A percentile compares a stretch with the other conserved stretches of the same genome.
Conservation (phyloP, 2,113 vertebrate genomes). For the Callopanchax toddi region DNA sequence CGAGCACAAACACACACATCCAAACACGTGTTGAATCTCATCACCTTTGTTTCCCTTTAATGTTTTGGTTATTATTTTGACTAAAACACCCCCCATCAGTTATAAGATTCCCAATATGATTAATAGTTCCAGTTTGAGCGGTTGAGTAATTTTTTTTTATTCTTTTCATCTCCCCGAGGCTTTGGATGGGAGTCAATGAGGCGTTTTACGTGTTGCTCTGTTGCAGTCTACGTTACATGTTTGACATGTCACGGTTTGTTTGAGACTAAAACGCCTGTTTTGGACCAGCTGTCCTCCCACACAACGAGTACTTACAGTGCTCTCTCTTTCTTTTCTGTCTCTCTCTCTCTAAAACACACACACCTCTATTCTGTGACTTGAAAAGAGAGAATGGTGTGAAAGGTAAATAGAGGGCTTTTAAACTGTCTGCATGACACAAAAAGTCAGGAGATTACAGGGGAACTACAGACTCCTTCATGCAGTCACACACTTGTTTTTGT, state of each 20-base stretch:
- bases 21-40: too few relatives aligned
- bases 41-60: constrained; percentile 54
- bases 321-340: constrained; percentile 4
- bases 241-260: constrained; percentile 73
- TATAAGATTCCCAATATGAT: constrained; percentile 61
- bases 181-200: constrained; percentile 60
- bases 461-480: constrained; percentile 54
- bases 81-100: constrained; percentile 47
- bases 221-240: constrained; percentile 62
- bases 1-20: too few relatives aligned
- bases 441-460: constrained; percentile 70
- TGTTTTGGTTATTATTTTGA: constrained; percentile 58
- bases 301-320: constrained; percentile 40
- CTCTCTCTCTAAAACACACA: neutral
- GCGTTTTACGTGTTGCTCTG: constrained; percentile 64
- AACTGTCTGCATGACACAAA: constrained; percentile 72
- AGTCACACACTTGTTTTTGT: constrained; percentile 47
- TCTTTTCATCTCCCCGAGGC: constrained; percentile 50
- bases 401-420: constrained; percentile 82
- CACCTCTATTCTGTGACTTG: constrained; percentile 19
- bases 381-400: constrained; percentile 70
- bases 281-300: constrained; percentile 71
- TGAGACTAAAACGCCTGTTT: constrained; percentile 67
- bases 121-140: constrained; percentile 52
- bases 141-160: constrained; percentile 34